A percentile compares a stretch with the other conserved stretches of the same genome.
Evolutionary conservation across 2,797 vertebrate genomes (phyloP).

Genomic region (Mus minutoides): DNA sequence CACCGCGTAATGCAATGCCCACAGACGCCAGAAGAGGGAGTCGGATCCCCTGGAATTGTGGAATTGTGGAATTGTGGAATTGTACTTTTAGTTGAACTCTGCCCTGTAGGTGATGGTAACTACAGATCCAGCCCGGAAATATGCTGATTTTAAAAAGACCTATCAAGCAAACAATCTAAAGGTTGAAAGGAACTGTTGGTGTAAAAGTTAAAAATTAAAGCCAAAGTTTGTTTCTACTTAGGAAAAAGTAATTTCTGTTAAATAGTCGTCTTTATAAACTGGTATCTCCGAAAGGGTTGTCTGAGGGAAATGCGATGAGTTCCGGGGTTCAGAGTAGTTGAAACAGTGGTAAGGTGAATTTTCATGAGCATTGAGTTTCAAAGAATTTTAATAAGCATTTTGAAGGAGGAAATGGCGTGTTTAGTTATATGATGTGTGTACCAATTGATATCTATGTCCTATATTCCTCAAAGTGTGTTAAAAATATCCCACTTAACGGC

Average conservation of each 20-base stretch:
- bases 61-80: neutral
- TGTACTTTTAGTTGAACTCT: neutral
- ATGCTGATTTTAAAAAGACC: neutral
- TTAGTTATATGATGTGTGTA: neutral
- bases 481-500: neutral
- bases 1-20: neutral
- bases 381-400: constrained; percentile 48
- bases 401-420: neutral
- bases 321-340: neutral
- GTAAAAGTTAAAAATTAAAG: neutral
- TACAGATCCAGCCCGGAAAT: neutral
- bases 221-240: neutral
- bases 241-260: neutral
- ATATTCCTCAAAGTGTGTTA: neutral
- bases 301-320: neutral
- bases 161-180: neutral
- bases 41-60: neutral
- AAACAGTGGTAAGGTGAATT: neutral
- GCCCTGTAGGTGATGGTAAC: no score
- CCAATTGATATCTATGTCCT: neutral
- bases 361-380: neutral
- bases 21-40: neutral
- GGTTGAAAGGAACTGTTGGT: neutral
- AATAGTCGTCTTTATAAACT: neutral
- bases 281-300: neutral